A percentile compares a stretch with the other conserved stretches of the same genome.
Conservation (phyloP, 2,797 vertebrate species). For the Anas acuta region DNA sequence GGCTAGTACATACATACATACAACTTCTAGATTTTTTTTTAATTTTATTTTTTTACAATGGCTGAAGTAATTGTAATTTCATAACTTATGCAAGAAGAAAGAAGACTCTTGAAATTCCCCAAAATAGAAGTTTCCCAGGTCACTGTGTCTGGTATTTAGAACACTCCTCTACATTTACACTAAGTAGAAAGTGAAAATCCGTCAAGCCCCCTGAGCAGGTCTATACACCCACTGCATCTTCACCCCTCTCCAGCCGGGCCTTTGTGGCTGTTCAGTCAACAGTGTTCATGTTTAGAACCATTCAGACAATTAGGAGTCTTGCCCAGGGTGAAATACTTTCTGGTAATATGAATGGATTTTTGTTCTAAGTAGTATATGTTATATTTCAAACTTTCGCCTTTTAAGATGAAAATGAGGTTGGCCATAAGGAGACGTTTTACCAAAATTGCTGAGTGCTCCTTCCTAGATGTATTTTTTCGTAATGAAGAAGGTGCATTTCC, state of each 20-base stretch:
- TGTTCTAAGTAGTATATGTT: not conserved
- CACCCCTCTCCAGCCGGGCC: not conserved
- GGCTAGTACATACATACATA: not conserved
- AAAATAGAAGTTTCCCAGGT: not conserved
- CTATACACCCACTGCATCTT: not conserved
- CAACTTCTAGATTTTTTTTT: not conserved
- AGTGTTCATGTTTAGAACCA: not conserved
- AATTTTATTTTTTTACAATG: not conserved
- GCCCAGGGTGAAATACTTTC: not conserved
- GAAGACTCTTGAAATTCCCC: not conserved
- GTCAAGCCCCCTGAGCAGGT: not conserved
- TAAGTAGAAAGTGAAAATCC: not conserved
- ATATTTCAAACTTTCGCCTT: not conserved
- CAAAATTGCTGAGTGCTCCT: not conserved
- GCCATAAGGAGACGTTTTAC: not conserved
- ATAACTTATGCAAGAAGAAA: not conserved
- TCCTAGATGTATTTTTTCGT: not conserved
- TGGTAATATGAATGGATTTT: not conserved
- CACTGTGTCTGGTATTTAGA: not conserved
- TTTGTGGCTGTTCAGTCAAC: not conserved
- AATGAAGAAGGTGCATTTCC: not conserved
- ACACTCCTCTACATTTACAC: not conserved
- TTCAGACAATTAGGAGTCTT: not conserved
- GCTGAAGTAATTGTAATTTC: not conserved
- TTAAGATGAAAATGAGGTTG: not conserved